Evolutionary conservation across 2,888 invertebrate species (phyloP).

Genomic region (Dilophus febrilis): DNA sequence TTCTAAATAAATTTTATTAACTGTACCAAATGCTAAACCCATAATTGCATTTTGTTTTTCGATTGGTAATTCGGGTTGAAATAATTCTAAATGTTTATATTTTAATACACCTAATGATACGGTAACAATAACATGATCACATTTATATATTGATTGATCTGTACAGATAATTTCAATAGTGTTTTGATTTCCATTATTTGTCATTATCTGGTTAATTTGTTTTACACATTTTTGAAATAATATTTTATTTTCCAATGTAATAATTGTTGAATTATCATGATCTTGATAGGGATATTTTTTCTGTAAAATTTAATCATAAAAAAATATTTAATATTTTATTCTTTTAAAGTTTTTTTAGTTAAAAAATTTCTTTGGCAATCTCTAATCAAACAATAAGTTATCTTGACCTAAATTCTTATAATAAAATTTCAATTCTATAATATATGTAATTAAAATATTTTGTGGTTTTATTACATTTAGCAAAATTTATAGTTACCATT

Average conservation of each 20-base stretch:
- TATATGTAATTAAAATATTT: no score
- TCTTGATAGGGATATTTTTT: conserved; percentile 1
- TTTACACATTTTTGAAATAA: conserved; percentile 4
- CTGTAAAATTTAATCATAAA: no score
- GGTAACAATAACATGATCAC: conserved; percentile 45
- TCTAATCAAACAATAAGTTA: not conserved
- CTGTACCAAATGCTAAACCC: conserved; percentile 39
- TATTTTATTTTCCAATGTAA: conserved; percentile 15
- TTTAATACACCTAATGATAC: conserved; percentile 44
- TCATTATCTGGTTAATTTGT: conserved; percentile 6
- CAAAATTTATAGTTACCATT: conserved; percentile 34
- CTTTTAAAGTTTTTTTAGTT: no score
- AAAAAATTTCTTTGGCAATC: no score
- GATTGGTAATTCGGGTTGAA: conserved; percentile 33
- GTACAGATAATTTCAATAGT: conserved; percentile 12
- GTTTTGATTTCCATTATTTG: conserved; percentile 2
- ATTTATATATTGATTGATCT: conserved; percentile 30
- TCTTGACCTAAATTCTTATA: no score
- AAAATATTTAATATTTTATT: no score
- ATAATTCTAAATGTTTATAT: conserved; percentile 25
- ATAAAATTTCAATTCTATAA: no score
- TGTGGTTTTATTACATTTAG: no score
- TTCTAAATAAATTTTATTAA: conserved; percentile 43
- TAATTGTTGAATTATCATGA: not conserved
- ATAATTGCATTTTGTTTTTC: conserved; percentile 34